Base-by-base conservation (phyloP, 1,140 invertebrate species). In the Ectropis grisescens region DNA sequence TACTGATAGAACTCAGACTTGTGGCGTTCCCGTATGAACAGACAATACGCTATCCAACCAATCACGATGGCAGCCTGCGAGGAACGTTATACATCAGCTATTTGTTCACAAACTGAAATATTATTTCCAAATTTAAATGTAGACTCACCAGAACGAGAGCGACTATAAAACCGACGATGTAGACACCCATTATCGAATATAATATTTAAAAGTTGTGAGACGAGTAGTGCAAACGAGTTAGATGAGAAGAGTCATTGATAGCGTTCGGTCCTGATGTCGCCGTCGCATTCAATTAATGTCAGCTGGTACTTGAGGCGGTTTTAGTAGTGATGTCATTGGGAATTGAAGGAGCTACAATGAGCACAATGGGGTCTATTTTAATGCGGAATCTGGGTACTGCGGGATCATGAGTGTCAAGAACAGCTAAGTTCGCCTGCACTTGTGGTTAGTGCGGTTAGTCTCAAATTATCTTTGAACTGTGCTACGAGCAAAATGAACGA, bases 321-420 rank as follows among this genome's bases (percentile, higher is more conserved):
- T 71, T 69, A 64, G 49, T 49, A 29, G 53, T 76, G 70, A 79
- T 72, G 74, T 79, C 74, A 79, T 59, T 58, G 50, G 41, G 53
- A 53, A 71, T 70, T 68, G 53, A 42, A 58, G 48, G 44, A 37
- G 48, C 46, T 52, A 55, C 55, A 65, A 58, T 60, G 55, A 46
- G 37, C 32, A 55, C 54, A 59, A 59, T 37, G 38, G 37, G 35
- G 33, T 34, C 6, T 26, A 26, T 26, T 26, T 26, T 6, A 10
- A 26, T 19, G 16, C 16, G 16, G 16, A 19, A 19, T 19, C 16
- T 19, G 16, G 16, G 3, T 19, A 19, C 3, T 19, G 8, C 16
- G 16, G 16, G 16, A 4, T 19, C 16, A 8, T 8, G 8, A 19
- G 8, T 19, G 16, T 19, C 16, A 19, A 19, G 16, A 4, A 19